phyloP scores from a whole-genome alignment of 2,113 vertebrate species.

The Peromyscus polionotus region DNA sequence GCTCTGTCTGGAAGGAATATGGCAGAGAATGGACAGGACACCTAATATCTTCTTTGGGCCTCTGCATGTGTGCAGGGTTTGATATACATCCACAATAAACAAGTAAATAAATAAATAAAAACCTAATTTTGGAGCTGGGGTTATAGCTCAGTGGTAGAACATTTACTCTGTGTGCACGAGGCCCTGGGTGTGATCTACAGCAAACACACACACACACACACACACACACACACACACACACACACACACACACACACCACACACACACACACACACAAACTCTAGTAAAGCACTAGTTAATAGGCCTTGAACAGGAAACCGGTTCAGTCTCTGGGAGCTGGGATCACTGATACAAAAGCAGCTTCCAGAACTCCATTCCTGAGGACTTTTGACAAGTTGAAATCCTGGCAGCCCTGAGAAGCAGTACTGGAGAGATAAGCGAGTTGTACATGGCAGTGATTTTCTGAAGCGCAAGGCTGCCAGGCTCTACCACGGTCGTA shows the following conservation, averaged over 20 bases:
- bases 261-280: neutral
- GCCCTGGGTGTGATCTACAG: neutral
- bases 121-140: neutral
- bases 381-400: neutral
- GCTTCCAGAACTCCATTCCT: slow-evolving; percentile 45
- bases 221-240: neutral
- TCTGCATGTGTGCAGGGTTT: neutral
- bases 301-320: slow-evolving; percentile 11
- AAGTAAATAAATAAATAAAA: neutral
- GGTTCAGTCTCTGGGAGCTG: neutral
- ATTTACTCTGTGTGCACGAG: neutral
- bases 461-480: neutral
- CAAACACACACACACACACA: neutral
- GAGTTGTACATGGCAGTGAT: neutral
- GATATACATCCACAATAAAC: neutral
- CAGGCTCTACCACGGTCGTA: neutral
- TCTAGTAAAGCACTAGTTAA: neutral
- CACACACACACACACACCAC: neutral
- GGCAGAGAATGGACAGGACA: neutral
- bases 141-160: neutral
- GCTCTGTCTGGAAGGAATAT: neutral
- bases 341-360: slow-evolving; percentile 19
- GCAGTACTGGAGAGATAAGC: neutral
- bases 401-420: neutral
- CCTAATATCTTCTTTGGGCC: neutral